These are phyloP conservation scores for Trachymyrmex septentrionalis DNA, from an alignment of 1,140 invertebrate genomes.

Conservation along the genomic window DNA sequence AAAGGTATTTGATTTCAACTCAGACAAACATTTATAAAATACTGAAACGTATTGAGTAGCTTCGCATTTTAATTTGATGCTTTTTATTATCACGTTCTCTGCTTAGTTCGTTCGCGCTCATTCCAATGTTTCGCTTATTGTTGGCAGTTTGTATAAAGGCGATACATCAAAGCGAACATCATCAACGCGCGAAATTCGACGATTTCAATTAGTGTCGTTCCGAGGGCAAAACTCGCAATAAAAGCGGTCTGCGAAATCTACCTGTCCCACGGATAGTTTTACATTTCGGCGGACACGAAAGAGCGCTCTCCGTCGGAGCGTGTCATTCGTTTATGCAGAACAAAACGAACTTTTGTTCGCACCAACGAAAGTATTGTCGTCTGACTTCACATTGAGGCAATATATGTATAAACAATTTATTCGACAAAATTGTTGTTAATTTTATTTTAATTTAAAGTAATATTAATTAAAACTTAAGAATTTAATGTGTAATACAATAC, in stretches of 20 bases:
- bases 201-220: conserved; percentile 75
- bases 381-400: conserved; percentile 22
- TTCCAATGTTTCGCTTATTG: conserved; percentile 49
- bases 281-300: conserved; percentile 67
- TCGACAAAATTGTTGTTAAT: not conserved
- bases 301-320: conserved; percentile 56
- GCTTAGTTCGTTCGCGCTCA: conserved; percentile 32
- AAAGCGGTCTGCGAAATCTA: conserved; percentile 72
- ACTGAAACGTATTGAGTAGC: conserved; percentile 25
- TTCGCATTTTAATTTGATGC: conserved; percentile 48
- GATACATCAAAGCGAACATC: conserved; percentile 54
- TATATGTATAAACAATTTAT: conserved; percentile 43
- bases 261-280: conserved; percentile 66
- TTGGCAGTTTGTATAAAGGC: conserved; percentile 47
- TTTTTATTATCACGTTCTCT: conserved; percentile 47
- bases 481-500: not conserved
- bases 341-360: conserved; percentile 60
- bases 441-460: conserved; percentile 7
- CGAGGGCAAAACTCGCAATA: conserved; percentile 72
- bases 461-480: conserved; percentile 31
- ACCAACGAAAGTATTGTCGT: conserved; percentile 62
- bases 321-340: conserved; percentile 65
- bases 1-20: conserved; percentile 22
- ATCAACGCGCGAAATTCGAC: conserved; percentile 65
- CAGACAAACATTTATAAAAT: conserved; percentile 3